phyloP scores from a whole-genome alignment of 2,888 invertebrate genomes.

The Bruchidius siliquastri region DNA sequence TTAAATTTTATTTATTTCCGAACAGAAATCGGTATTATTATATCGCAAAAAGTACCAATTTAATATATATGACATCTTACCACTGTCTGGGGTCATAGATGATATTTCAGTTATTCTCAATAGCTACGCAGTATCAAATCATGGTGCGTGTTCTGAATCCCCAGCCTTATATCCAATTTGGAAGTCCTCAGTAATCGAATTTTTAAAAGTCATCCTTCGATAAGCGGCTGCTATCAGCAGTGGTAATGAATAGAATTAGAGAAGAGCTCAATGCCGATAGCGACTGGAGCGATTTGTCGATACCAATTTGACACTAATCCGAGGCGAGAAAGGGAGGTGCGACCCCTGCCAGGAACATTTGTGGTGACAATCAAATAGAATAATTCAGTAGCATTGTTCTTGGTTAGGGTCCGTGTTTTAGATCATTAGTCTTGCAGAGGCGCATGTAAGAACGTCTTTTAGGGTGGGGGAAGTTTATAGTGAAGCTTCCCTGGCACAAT shows the following conservation, averaged over 20 bases:
- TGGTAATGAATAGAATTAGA: constrained; percentile 24
- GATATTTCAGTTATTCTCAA: background rate
- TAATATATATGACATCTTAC: too few relatives aligned
- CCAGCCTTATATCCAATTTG: background rate
- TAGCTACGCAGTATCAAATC: background rate
- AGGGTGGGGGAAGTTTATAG: too few relatives aligned
- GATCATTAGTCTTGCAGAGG: too few relatives aligned
- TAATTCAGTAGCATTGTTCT: constrained; percentile 44
- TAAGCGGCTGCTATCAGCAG: constrained; percentile 15
- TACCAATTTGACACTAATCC: constrained; percentile 24
- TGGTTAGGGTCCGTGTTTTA: constrained; percentile 26
- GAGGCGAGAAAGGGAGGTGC: constrained; percentile 14
- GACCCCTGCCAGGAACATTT: constrained; percentile 25
- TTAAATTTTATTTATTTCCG: too few relatives aligned
- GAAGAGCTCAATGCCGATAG: constrained; percentile 1
- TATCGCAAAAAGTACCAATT: too few relatives aligned
- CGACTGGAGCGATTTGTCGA: constrained; percentile 22
- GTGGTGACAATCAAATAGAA: constrained; percentile 39
- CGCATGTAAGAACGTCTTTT: too few relatives aligned
- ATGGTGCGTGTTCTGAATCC: background rate
- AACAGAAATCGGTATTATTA: too few relatives aligned
- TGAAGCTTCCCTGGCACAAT: too few relatives aligned
- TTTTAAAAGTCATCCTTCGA: constrained; percentile 10
- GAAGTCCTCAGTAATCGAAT: constrained; percentile 8
- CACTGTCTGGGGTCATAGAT: too few relatives aligned